phyloP scores from a whole-genome alignment of 1,140 invertebrate genomes.

The Drosophila lacertosa region DNA sequence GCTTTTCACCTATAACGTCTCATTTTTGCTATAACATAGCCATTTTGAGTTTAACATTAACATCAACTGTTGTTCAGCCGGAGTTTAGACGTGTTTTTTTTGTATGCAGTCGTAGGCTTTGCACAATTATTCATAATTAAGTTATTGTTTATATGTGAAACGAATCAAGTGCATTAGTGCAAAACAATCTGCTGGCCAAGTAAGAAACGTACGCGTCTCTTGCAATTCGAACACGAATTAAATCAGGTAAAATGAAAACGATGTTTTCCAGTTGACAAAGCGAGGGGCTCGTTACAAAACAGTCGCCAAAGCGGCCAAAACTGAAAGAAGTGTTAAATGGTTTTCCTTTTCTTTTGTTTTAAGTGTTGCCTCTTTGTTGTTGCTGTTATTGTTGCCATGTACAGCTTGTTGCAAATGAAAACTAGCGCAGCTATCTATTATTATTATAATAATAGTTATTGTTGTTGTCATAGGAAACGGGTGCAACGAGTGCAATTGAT shows the following conservation, averaged over 20 bases:
- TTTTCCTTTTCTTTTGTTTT: conserved; percentile 21
- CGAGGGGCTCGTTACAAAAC: conserved; percentile 62
- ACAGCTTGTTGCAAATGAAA: background rate
- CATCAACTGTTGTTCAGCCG: conserved; percentile 34
- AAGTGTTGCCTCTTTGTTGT: conserved; percentile 17
- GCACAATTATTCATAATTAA: conserved; percentile 35
- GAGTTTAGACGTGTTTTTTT: conserved; percentile 39
- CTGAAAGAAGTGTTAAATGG: conserved; percentile 11
- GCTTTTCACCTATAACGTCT: background rate
- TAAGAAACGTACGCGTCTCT: background rate
- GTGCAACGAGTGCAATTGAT: conserved; percentile 54
- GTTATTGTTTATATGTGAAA: conserved; percentile 40
- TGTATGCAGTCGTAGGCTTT: conserved; percentile 29
- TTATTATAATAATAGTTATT: conserved; percentile 6
- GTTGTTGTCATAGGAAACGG: conserved; percentile 25
- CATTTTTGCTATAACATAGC: conserved; percentile 31
- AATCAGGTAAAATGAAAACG: conserved; percentile 31
- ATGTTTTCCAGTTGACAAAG: conserved; percentile 26
- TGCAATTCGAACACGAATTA: background rate
- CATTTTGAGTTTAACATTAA: conserved; percentile 34
- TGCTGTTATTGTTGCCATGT: conserved; percentile 25
- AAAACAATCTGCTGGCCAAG: conserved; percentile 9
- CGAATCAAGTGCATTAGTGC: conserved; percentile 13
- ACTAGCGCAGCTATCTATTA: background rate
- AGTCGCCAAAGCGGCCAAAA: conserved; percentile 31